phyloP scores from a whole-genome alignment of 2,888 invertebrate species.

The Erebia ligea region DNA sequence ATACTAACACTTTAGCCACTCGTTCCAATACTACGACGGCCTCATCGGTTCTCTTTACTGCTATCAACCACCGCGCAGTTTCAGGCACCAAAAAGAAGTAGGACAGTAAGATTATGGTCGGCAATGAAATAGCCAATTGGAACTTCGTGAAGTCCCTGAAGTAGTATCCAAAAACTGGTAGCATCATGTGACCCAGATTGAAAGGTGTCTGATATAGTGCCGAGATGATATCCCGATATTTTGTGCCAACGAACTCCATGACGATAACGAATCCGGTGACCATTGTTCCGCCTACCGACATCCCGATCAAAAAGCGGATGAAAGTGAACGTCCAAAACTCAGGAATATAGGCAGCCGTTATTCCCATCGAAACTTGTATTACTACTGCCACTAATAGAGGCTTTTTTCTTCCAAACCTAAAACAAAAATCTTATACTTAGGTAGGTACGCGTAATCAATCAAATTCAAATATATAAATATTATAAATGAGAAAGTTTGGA shows the following conservation, averaged over 20 bases:
- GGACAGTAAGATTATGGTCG: slow-evolving; percentile 81
- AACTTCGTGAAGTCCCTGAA: slow-evolving; percentile 85
- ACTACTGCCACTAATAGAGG: slow-evolving; percentile 88
- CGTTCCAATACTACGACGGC: slow-evolving; percentile 85
- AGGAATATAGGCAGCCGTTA: slow-evolving; percentile 86
- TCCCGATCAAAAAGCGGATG: slow-evolving; percentile 87
- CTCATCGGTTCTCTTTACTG: slow-evolving; percentile 86
- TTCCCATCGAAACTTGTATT: slow-evolving; percentile 87
- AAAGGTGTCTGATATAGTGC: slow-evolving; percentile 88
- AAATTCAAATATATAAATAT: too few relatives aligned
- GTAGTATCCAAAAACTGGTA: slow-evolving; percentile 85
- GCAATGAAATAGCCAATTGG: slow-evolving; percentile 86
- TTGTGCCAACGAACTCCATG: slow-evolving; percentile 86
- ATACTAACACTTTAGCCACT: slow-evolving; percentile 82
- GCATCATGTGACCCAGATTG: slow-evolving; percentile 86
- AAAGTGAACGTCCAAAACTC: slow-evolving; percentile 85
- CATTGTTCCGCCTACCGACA: slow-evolving; percentile 93
- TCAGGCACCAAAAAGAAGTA: slow-evolving; percentile 89
- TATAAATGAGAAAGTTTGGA: too few relatives aligned
- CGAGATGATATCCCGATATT: slow-evolving; percentile 81
- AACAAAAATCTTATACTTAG: slow-evolving; percentile 44
- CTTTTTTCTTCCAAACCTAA: slow-evolving; percentile 88
- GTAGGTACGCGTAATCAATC: too few relatives aligned
- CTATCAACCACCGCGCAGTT: slow-evolving; percentile 91
- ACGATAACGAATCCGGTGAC: slow-evolving; percentile 84